phyloP scores from a whole-genome alignment of 2,113 vertebrate genomes.

The Tyto alba region DNA sequence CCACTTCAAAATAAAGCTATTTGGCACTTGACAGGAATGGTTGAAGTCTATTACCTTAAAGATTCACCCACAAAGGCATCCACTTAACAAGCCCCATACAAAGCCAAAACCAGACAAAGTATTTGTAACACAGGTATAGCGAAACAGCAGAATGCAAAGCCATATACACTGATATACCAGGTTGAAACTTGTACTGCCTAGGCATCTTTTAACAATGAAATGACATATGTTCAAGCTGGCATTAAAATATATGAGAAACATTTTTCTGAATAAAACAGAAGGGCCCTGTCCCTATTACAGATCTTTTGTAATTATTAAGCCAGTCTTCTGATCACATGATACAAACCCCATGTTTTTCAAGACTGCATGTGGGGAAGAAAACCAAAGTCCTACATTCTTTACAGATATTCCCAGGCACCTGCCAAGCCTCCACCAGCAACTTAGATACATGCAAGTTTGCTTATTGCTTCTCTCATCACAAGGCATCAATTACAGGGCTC shows the following conservation, averaged over 20 bases:
- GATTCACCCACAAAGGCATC: neutral
- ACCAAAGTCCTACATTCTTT: neutral
- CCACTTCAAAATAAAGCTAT: neutral
- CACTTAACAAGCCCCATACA: neutral
- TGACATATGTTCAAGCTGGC: neutral
- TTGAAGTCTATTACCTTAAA: neutral
- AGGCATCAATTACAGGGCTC: neutral
- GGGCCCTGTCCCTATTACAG: neutral
- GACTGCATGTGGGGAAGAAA: neutral
- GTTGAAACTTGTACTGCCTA: neutral
- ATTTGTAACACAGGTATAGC: neutral
- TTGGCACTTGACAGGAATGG: neutral
- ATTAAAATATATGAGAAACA: neutral
- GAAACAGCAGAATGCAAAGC: neutral
- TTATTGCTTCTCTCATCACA: neutral
- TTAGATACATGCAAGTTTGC: neutral
- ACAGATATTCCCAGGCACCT: neutral
- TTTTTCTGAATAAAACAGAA: neutral
- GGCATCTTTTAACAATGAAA: neutral
- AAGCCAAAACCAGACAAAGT: neutral
- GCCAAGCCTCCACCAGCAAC: neutral
- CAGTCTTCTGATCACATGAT: neutral
- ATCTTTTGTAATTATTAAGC: neutral
- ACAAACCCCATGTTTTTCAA: neutral
- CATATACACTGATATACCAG: neutral